Evolutionary conservation across 2,797 vertebrate species (phyloP).

Genomic region (Clarias laeviceps): DNA sequence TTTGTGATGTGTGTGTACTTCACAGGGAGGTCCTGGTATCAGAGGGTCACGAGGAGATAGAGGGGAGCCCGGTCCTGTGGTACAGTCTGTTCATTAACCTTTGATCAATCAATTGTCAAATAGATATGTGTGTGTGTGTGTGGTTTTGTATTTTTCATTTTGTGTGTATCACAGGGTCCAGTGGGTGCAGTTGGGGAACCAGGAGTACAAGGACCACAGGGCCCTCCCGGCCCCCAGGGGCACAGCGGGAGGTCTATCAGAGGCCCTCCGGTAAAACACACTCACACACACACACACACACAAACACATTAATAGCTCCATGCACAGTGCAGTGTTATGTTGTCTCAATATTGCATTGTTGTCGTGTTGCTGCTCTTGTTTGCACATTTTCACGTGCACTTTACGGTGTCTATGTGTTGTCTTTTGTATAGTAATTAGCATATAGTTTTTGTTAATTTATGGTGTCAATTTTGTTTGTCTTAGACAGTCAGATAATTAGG

Average conservation of each 20-base stretch:
- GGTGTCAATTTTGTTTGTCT: too few species aligned
- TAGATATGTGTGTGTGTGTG: not conserved
- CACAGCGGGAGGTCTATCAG: slow-evolving; percentile 93
- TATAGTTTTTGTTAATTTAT: too few species aligned
- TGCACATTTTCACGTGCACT: too few species aligned
- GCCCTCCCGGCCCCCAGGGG: slow-evolving; percentile 89
- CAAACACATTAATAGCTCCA: too few species aligned
- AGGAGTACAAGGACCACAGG: slow-evolving; percentile 86
- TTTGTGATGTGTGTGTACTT: slow-evolving; percentile 18
- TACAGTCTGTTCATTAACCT: slow-evolving; percentile 51
- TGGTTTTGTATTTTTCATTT: not conserved
- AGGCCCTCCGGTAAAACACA: slow-evolving; percentile 79
- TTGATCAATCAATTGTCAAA: not conserved
- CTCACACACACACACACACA: not conserved
- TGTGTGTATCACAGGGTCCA: slow-evolving; percentile 76
- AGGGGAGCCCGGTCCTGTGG: slow-evolving; percentile 86
- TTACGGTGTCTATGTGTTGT: too few species aligned
- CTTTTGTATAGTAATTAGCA: too few species aligned
- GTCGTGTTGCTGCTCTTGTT: too few species aligned
- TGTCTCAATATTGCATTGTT: too few species aligned
- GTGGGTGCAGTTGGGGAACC: slow-evolving; percentile 84
- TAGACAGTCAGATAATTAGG: too few species aligned
- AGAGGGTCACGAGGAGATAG: slow-evolving; percentile 90
- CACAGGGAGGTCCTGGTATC: slow-evolving; percentile 88
- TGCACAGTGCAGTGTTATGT: not conserved